Percentiles rank a stretch among this genome's conserved stretches.
phyloP scores from a whole-genome alignment of 1,140 invertebrate species.

The Drosophila quadrilineata region DNA sequence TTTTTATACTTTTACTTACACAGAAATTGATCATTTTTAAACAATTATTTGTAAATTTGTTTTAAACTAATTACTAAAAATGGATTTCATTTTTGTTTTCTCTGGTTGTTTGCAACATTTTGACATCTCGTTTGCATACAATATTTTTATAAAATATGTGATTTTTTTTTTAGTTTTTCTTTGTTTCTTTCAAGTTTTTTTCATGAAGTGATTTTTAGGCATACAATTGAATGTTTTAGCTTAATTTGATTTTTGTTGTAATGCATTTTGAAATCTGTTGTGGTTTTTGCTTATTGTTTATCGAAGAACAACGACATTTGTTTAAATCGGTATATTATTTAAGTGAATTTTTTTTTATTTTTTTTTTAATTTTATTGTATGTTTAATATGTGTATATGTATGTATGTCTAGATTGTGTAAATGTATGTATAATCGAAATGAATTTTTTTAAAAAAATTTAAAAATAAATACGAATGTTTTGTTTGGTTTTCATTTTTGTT shows the following conservation, averaged over 20 bases:
- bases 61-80: slow-evolving; percentile 78
- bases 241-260: slow-evolving; percentile 66
- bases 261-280: slow-evolving; percentile 4
- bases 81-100: too few species aligned
- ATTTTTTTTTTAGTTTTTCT: slow-evolving; percentile 55
- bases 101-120: slow-evolving; percentile 76
- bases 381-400: slow-evolving; percentile 50
- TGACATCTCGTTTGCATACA: slow-evolving; percentile 76
- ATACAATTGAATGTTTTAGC: slow-evolving; percentile 71
- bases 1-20: slow-evolving; percentile 44
- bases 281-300: slow-evolving; percentile 27
- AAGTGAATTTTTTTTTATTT: slow-evolving; percentile 14
- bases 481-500: slow-evolving; percentile 55
- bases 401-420: slow-evolving; percentile 47
- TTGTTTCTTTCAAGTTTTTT: slow-evolving; percentile 40
- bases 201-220: slow-evolving; percentile 47
- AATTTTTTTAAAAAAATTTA: slow-evolving; percentile 36
- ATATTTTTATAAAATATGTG: slow-evolving; percentile 79
- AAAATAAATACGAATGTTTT: slow-evolving; percentile 77
- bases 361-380: slow-evolving; percentile 22
- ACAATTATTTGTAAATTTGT: slow-evolving; percentile 77
- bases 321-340: slow-evolving; percentile 13
- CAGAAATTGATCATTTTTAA: slow-evolving; percentile 62
- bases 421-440: slow-evolving; percentile 41
- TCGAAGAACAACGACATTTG: slow-evolving; percentile 39